Evolutionary conservation across 2,888 invertebrate genomes (phyloP).

Genomic region (Acrobasis suavella): DNA sequence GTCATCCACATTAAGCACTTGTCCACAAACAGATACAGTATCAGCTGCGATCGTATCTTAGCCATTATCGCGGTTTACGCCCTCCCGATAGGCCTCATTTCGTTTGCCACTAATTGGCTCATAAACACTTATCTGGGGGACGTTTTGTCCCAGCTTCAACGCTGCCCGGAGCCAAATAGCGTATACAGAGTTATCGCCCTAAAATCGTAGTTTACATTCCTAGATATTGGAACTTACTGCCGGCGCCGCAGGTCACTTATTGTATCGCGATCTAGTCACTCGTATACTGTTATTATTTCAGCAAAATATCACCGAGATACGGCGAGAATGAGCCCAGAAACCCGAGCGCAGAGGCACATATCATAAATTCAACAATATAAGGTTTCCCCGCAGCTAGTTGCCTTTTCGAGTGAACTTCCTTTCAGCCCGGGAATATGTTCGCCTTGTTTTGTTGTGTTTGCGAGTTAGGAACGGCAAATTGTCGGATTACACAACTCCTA

Average conservation of each 20-base stretch:
- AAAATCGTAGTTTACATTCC: constrained; percentile 50
- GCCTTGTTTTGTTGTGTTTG: constrained; percentile 78
- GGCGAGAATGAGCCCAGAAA: constrained; percentile 65
- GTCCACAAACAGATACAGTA: constrained; percentile 37
- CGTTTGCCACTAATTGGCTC: constrained; percentile 66
- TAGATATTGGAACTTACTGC: constrained; percentile 37
- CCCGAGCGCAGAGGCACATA: constrained; percentile 63
- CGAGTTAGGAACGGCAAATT: constrained; percentile 77
- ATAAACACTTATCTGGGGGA: constrained; percentile 71
- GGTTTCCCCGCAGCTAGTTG: constrained; percentile 74
- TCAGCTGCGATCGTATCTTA: constrained; percentile 49
- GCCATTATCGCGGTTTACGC: constrained; percentile 59
- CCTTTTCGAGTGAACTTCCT: constrained; percentile 77
- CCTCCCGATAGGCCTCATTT: constrained; percentile 59
- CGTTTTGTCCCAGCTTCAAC: constrained; percentile 56
- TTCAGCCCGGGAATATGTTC: constrained; percentile 74
- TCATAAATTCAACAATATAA: constrained; percentile 78
- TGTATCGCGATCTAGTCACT: constrained; percentile 43
- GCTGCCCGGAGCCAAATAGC: constrained; percentile 57
- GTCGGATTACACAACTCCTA: constrained; percentile 77
- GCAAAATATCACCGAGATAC: constrained; percentile 62
- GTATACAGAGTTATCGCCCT: constrained; percentile 50
- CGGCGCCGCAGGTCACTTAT: constrained; percentile 26
- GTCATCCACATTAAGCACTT: constrained; percentile 18
- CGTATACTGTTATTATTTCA: constrained; percentile 63